A percentile compares a stretch with the other conserved stretches of the same genome.
phyloP scores from a whole-genome alignment of 2,797 vertebrate species.

The Lagodon rhomboides region DNA sequence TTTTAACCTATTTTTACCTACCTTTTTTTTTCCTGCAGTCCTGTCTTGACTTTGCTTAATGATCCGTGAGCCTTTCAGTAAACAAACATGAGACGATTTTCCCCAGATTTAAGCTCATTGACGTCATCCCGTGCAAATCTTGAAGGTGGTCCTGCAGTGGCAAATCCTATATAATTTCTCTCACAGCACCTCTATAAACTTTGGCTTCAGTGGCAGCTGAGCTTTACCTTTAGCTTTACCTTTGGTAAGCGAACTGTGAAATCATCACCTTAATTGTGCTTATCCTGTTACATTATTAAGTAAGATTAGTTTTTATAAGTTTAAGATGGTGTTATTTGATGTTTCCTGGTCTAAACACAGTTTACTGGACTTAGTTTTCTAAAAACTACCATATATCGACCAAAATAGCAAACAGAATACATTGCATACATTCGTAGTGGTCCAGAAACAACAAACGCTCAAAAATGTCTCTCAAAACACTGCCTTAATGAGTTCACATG shows the following conservation, averaged over 20 bases:
- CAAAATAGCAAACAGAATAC: neutral
- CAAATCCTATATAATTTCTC: slow-evolving; percentile 62
- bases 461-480: neutral
- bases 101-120: slow-evolving; percentile 61
- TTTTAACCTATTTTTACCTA: slow-evolving; percentile 65
- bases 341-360: neutral
- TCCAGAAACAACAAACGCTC: neutral
- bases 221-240: slow-evolving; percentile 29
- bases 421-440: no score
- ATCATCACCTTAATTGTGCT: slow-evolving; percentile 20
- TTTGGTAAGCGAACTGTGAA: slow-evolving; percentile 29
- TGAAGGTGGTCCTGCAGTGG: slow-evolving; percentile 40
- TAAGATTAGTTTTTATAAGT: neutral
- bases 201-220: slow-evolving; percentile 15
- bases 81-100: slow-evolving; percentile 63
- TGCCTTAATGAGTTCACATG: neutral
- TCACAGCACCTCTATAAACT: slow-evolving; percentile 51
- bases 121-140: slow-evolving; percentile 61
- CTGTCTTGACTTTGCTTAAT: slow-evolving; percentile 59
- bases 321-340: neutral
- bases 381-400: neutral
- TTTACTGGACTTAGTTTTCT: neutral
- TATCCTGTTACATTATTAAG: slow-evolving; percentile 10
- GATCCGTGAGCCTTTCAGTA: slow-evolving; percentile 56
- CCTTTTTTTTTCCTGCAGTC: slow-evolving; percentile 38